A percentile compares a stretch with the other conserved stretches of the same genome.
phyloP scores from a whole-genome alignment of 2,113 vertebrate species.

The Onychostoma macrolepis region DNA sequence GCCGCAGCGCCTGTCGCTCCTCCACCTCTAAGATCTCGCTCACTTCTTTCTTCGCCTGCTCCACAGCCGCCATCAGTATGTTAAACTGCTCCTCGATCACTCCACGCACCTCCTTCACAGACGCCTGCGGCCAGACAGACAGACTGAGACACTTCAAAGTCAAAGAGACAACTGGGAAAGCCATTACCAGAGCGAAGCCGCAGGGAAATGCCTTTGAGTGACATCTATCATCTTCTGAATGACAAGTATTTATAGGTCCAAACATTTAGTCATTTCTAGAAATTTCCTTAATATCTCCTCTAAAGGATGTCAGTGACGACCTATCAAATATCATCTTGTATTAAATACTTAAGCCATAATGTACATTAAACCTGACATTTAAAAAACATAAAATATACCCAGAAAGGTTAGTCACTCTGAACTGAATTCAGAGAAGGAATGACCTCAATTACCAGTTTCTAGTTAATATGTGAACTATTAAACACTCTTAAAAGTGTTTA shows the following conservation, averaged over 20 bases:
- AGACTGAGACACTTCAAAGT: not conserved
- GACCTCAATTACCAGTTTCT: not conserved
- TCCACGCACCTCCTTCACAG: slow-evolving; percentile 76
- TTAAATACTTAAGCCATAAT: not conserved
- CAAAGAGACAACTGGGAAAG: not conserved
- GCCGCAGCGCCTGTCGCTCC: slow-evolving; percentile 74
- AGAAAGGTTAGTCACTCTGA: not conserved
- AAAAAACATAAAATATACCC: not conserved
- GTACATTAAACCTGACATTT: not conserved
- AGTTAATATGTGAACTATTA: not conserved
- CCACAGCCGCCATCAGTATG: slow-evolving; percentile 73
- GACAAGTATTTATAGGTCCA: not conserved
- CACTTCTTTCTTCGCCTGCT: slow-evolving; percentile 74
- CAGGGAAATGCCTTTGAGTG: not conserved
- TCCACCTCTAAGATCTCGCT: slow-evolving; percentile 79
- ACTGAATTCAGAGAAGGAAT: not conserved
- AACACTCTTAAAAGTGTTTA: not conserved
- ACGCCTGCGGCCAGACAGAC: slow-evolving; percentile 68
- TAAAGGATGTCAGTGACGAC: not conserved
- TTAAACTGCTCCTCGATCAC: slow-evolving; percentile 79
- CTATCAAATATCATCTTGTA: not conserved
- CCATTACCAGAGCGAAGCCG: not conserved
- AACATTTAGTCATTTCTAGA: not conserved
- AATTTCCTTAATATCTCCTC: no score
- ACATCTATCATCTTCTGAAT: not conserved